Percentiles rank a stretch among this genome's conserved stretches.
Evolutionary conservation across 2,797 vertebrate genomes (phyloP).

Genomic region (Tokudaia tokunoshimensis): DNA sequence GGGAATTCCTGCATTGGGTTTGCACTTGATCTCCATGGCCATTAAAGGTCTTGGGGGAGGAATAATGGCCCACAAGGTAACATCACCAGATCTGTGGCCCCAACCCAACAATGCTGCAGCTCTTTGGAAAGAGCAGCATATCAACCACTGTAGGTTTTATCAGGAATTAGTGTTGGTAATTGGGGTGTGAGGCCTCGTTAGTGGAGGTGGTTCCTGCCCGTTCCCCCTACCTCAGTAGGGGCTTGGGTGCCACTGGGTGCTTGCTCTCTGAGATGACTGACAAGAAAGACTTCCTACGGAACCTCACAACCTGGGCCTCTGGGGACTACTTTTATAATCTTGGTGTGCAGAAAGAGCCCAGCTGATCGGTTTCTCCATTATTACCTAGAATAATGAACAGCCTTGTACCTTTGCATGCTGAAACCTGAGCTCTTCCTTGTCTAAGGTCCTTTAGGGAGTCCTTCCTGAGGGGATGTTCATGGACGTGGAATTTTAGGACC

Average conservation of each 20-base stretch:
- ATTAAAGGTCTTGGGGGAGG: background rate
- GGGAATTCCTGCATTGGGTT: background rate
- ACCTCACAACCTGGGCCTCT: background rate
- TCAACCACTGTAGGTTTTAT: background rate
- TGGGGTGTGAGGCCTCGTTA: background rate
- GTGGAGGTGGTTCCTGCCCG: background rate
- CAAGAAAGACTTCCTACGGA: background rate
- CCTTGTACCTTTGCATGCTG: background rate
- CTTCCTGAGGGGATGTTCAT: background rate
- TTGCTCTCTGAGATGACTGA: background rate
- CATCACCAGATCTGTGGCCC: background rate
- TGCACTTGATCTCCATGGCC: background rate
- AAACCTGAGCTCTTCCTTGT: background rate
- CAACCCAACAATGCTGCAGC: background rate
- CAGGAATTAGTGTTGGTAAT: background rate
- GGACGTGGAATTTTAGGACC: background rate
- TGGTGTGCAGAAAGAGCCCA: constrained; percentile 38
- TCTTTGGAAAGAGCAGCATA: background rate
- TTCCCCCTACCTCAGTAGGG: background rate
- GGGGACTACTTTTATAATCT: constrained; percentile 2
- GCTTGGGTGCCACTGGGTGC: background rate
- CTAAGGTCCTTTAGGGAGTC: background rate
- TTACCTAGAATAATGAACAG: constrained; percentile 11
- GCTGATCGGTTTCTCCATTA: constrained; percentile 15
- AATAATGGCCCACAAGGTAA: background rate